These are phyloP conservation scores for Lymantria dispar DNA, from an alignment of 2,888 invertebrate species.

Conservation along the genomic window DNA sequence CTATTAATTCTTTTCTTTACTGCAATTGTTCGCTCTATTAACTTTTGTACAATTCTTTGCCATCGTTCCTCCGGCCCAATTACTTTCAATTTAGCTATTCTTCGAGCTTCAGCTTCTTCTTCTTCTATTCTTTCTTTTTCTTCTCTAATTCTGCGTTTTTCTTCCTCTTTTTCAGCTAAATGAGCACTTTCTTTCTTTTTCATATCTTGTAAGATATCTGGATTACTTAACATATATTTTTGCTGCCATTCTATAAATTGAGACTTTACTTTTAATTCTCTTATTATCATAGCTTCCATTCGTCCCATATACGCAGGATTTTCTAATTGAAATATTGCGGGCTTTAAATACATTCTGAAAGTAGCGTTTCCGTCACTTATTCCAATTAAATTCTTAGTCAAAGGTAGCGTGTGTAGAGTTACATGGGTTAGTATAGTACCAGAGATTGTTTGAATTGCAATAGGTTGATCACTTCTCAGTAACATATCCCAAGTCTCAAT, in stretches of 20 bases:
- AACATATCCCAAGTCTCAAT: constrained; percentile 92
- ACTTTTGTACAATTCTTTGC: constrained; percentile 84
- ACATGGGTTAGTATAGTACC: constrained; percentile 85
- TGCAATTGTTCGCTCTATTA: constrained; percentile 84
- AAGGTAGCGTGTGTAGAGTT: constrained; percentile 80
- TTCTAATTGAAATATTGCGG: constrained; percentile 76
- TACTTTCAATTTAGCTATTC: constrained; percentile 60
- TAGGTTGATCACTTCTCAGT: constrained; percentile 85
- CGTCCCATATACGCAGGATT: constrained; percentile 62
- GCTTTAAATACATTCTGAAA: constrained; percentile 84
- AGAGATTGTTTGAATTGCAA: constrained; percentile 85
- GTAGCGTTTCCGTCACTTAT: constrained; percentile 87
- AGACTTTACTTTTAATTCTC: constrained; percentile 78
- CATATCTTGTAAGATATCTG: constrained; percentile 61
- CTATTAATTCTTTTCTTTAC: constrained; percentile 84
- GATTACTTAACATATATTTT: constrained; percentile 76
- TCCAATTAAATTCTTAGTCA: constrained; percentile 84
- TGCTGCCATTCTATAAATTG: constrained; percentile 84
- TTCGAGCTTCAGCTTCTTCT: constrained; percentile 75
- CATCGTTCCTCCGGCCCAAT: constrained; percentile 80
- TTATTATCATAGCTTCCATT: constrained; percentile 70
- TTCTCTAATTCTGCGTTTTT: constrained; percentile 60
- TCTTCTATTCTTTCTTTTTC: constrained; percentile 73
- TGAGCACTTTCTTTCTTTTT: constrained; percentile 66
- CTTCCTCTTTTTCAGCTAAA: constrained; percentile 68